Evolutionary conservation across 2,797 vertebrate genomes (phyloP).

Genomic region (Chrosomus eos): DNA sequence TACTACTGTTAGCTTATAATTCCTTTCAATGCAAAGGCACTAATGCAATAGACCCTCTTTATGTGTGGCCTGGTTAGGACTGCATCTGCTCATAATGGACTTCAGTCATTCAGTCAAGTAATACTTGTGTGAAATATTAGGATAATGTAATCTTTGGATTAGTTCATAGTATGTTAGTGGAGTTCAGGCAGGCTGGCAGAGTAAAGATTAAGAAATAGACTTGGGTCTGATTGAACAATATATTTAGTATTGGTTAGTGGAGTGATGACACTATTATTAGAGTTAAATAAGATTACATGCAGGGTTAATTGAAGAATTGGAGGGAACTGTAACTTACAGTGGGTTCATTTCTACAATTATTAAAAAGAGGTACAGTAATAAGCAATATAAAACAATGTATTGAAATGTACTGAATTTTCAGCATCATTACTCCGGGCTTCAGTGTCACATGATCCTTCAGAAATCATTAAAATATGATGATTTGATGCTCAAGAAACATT

Average conservation of each 20-base stretch:
- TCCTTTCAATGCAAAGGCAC: neutral
- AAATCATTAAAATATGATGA: no score
- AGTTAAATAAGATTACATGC: slow-evolving; percentile 21
- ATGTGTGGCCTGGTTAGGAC: neutral
- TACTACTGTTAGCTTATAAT: neutral
- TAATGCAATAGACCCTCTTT: slow-evolving; percentile 1
- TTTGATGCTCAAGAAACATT: neutral
- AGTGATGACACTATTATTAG: slow-evolving; percentile 5
- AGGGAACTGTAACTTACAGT: slow-evolving; percentile 39
- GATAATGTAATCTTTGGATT: neutral
- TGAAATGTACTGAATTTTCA: no score
- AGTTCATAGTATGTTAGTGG: neutral
- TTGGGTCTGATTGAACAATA: neutral
- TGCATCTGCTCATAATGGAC: neutral
- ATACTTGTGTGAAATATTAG: neutral
- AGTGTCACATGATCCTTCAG: neutral
- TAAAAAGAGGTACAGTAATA: neutral
- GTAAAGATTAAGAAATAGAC: neutral
- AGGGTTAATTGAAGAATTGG: neutral
- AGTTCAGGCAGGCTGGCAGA: neutral
- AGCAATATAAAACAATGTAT: neutral
- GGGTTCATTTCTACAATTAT: neutral
- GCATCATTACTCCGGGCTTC: no score
- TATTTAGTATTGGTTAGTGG: slow-evolving; percentile 12
- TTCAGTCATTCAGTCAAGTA: slow-evolving; percentile 12